phyloP scores from a whole-genome alignment of 2,888 invertebrate species.

The Anarsia innoxiella region DNA sequence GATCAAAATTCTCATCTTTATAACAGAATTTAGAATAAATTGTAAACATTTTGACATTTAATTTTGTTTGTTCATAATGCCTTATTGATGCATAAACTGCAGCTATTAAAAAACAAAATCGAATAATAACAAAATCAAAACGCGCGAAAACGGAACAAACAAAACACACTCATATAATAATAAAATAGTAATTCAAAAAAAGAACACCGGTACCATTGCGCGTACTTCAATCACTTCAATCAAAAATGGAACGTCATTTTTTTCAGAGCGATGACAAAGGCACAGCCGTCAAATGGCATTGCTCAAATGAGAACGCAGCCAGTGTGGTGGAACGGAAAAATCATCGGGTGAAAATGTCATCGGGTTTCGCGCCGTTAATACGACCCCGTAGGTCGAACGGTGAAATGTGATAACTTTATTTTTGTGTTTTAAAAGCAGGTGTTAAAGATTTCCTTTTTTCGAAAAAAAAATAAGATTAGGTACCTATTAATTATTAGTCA shows the following conservation, averaged over 20 bases:
- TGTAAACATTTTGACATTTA: too few relatives aligned
- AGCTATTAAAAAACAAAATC: neutral
- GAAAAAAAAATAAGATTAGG: too few relatives aligned
- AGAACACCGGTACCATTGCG: conserved; percentile 33
- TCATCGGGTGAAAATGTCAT: conserved; percentile 62
- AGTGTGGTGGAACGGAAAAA: conserved; percentile 69
- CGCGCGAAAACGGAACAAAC: neutral
- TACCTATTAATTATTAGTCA: too few relatives aligned
- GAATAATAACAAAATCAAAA: neutral
- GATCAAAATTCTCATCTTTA: too few relatives aligned
- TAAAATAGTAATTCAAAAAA: conserved; percentile 27
- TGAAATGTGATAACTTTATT: too few relatives aligned
- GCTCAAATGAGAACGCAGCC: conserved; percentile 70
- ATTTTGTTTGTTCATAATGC: too few relatives aligned
- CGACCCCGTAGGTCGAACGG: too few relatives aligned
- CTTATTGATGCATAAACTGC: neutral
- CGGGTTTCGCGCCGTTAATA: conserved; percentile 25
- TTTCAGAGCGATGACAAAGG: conserved; percentile 53
- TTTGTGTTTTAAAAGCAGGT: too few relatives aligned
- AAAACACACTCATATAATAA: conserved; percentile 9
- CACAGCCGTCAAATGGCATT: conserved; percentile 67
- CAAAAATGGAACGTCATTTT: conserved; percentile 56
- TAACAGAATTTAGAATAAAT: too few relatives aligned
- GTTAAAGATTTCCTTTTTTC: too few relatives aligned
- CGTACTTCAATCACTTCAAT: conserved; percentile 57